Base-by-base conservation (phyloP, 2,888 invertebrate species). In the Acleris laterana region DNA sequence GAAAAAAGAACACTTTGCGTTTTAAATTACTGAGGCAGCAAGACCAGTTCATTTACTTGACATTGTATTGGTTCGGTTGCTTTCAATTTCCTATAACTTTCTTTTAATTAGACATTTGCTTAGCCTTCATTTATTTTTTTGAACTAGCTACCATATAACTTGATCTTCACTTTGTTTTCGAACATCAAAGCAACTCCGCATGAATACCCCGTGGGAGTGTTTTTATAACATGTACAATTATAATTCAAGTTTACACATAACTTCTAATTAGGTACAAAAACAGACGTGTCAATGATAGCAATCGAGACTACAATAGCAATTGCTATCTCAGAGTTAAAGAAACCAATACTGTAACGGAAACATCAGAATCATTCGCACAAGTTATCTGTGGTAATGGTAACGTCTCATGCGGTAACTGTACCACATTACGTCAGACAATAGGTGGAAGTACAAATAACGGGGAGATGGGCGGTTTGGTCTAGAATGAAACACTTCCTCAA, bases 351-450 rank as follows among this genome's bases (percentile, higher is more conserved):
- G 44, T 57, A 57, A 46, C 57, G 57, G 57, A 17, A 46, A 46
- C 25, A 9, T 38, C 38, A 13, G 38, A 38, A 38, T 38, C 38
- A 22, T 57, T 57, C 57, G 20, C 42, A 44, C 63, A 49, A 42
- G 60, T 42, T 46, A 64, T 56, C 60, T 44, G 17, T 46, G 16
- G 48, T 25, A 51, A 46, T 46, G 16, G 48, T 25, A 56, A 42
- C 53, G 69, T 74, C 70, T 69, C 74, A 74, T 76, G 74, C 74
- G 62, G 69, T 68, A 71, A 74, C 69, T 69, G 68, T 52, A 49
- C 51, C 69, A 68, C 71, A 72, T 79, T 79, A 79, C 77, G 74
- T 78, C 74, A 76, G 69, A 82, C 78, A 81, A 80, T 79, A 69
- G 71, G 69, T 71, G 74, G 70, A 69, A 71, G 71, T 70, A 72